A percentile compares a stretch with the other conserved stretches of the same genome.
Evolutionary conservation across 2,113 vertebrate species (phyloP).

Genomic region (Campylorhamphus procurvoides): DNA sequence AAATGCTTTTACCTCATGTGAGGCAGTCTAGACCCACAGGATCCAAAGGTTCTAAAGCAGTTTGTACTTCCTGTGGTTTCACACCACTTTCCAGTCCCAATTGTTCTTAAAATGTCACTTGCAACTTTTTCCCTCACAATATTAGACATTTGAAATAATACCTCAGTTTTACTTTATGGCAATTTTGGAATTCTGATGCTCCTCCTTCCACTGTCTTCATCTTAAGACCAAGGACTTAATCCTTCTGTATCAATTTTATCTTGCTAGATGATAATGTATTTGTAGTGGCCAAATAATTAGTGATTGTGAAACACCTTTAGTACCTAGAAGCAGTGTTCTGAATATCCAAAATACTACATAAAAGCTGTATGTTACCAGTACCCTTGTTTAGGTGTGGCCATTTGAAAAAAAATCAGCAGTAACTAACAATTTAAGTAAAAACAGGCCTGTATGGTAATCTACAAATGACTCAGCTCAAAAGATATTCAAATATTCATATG

Average conservation of each 20-base stretch:
- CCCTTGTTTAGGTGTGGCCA: neutral
- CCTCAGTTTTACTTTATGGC: neutral
- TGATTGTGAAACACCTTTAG: neutral
- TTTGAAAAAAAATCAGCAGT: slow-evolving; percentile 7
- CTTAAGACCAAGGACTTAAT: neutral
- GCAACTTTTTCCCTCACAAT: neutral
- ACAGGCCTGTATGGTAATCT: neutral
- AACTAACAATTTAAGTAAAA: slow-evolving; percentile 7
- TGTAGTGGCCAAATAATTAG: neutral
- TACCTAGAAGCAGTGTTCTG: neutral
- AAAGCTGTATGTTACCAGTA: neutral
- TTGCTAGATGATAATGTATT: neutral
- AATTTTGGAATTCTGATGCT: neutral
- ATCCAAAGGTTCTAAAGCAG: neutral
- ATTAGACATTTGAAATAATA: neutral
- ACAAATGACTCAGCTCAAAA: neutral
- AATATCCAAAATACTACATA: neutral
- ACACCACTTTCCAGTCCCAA: neutral
- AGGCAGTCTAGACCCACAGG: neutral
- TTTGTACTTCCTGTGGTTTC: neutral
- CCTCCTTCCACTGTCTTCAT: neutral
- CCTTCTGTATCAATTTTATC: neutral
- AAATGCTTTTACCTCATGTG: neutral
- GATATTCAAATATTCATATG: neutral
- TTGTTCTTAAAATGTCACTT: neutral